These are phyloP conservation scores for Trigoniulus corallinus DNA, from an alignment of 1,140 invertebrate genomes.

Conservation along the genomic window DNA sequence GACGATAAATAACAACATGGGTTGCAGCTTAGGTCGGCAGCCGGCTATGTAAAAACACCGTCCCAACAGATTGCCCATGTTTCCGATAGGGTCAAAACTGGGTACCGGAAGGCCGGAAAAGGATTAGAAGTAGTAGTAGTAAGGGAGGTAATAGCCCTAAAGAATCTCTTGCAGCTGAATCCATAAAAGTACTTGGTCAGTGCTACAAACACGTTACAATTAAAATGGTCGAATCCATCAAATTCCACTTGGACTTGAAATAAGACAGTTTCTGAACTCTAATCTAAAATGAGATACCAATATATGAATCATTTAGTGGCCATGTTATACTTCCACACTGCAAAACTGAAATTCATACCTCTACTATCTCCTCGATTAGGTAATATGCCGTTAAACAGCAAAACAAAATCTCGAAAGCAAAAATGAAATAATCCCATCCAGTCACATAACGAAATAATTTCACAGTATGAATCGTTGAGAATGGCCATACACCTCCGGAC, in stretches of 20 bases:
- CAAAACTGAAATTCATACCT: conserved; percentile 36
- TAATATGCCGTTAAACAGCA: conserved; percentile 44
- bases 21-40: no score
- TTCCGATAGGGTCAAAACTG: no score
- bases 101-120: no score
- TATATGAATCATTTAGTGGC: background rate
- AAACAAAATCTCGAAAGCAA: conserved; percentile 41
- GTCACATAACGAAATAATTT: conserved; percentile 41
- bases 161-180: no score
- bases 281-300: background rate
- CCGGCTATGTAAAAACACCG: no score
- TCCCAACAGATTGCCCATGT: no score
- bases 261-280: background rate
- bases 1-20: no score
- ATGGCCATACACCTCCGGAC: conserved; percentile 46
- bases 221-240: conserved; percentile 42
- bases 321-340: conserved; percentile 27
- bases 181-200: no score
- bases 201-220: conserved; percentile 26
- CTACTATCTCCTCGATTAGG: conserved; percentile 43
- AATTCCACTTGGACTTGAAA: conserved; percentile 40
- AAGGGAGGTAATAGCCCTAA: no score
- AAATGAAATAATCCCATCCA: conserved; percentile 34
- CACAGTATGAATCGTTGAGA: conserved; percentile 35
- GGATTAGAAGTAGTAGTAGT: no score